A percentile compares a stretch with the other conserved stretches of the same genome.
Conservation (phyloP, 2,113 vertebrate species). For the Serinus canaria region DNA sequence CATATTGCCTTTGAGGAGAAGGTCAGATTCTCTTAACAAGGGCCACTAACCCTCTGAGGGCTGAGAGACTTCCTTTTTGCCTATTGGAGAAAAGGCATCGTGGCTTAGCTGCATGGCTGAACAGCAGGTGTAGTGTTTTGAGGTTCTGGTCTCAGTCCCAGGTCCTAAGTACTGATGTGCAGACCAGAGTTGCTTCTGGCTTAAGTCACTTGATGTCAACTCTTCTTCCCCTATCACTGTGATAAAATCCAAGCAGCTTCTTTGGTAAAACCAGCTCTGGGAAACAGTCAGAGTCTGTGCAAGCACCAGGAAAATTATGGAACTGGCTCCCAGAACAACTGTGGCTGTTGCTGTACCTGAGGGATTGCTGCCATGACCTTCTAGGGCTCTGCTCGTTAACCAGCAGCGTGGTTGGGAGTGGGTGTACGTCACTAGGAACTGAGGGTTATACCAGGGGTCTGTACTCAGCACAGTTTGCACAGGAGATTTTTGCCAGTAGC, state of each 20-base stretch:
- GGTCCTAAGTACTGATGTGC: neutral
- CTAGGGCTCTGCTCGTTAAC: neutral
- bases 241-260: neutral
- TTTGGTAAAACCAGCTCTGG: neutral
- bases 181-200: neutral
- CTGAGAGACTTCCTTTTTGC: neutral
- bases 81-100: neutral
- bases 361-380: fast-evolving
- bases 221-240: neutral
- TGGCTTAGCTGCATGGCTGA: neutral
- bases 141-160: neutral
- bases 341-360: fast-evolving
- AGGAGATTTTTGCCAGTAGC: neutral
- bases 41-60: neutral
- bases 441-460: neutral
- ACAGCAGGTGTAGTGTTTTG: neutral
- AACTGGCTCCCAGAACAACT: neutral
- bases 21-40: neutral
- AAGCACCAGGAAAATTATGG: neutral
- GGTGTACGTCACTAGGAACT: neutral
- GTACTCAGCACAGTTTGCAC: neutral
- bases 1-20: neutral
- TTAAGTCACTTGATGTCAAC: neutral
- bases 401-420: fast-evolving
- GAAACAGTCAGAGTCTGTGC: neutral